These are phyloP conservation scores for Drosophila multiciliata DNA, from an alignment of 2,888 invertebrate species.

Conservation along the genomic window DNA sequence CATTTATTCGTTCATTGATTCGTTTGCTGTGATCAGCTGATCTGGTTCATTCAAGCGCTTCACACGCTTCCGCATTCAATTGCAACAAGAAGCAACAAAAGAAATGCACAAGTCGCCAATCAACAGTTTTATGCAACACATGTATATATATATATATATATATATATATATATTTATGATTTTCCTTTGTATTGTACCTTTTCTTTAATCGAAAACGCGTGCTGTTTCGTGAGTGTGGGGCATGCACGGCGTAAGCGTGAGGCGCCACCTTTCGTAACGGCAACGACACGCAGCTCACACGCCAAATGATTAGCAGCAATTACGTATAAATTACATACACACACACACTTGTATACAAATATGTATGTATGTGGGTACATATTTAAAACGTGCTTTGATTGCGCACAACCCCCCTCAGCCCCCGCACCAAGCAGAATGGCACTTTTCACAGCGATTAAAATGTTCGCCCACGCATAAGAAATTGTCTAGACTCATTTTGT, in stretches of 20 bases:
- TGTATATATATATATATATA: background rate
- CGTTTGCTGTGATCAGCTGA: conserved; percentile 5
- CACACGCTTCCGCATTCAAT: conserved; percentile 40
- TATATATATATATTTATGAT: conserved; percentile 4
- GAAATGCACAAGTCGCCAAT: conserved; percentile 31
- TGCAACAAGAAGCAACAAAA: conserved; percentile 14
- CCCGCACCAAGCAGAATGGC: conserved; percentile 1
- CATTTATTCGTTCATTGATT: background rate
- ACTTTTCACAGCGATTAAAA: conserved; percentile 25
- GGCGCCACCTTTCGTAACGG: conserved; percentile 49
- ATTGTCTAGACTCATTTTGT: conserved; percentile 11
- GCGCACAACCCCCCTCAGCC: background rate
- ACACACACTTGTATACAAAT: background rate
- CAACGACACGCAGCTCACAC: conserved; percentile 56
- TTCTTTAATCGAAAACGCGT: conserved; percentile 50
- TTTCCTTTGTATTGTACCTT: background rate
- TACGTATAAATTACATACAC: conserved; percentile 14
- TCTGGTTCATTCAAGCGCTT: conserved; percentile 5
- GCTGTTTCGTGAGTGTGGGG: conserved; percentile 1
- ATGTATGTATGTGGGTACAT: background rate
- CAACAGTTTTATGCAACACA: conserved; percentile 18
- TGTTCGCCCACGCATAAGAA: conserved; percentile 16
- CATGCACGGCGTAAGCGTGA: conserved; percentile 17
- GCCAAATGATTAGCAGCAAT: conserved; percentile 55
- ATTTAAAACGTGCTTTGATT: conserved; percentile 40